These are phyloP conservation scores for Amazona guildingii DNA, from an alignment of 2,113 vertebrate genomes.

Conservation along the genomic window DNA sequence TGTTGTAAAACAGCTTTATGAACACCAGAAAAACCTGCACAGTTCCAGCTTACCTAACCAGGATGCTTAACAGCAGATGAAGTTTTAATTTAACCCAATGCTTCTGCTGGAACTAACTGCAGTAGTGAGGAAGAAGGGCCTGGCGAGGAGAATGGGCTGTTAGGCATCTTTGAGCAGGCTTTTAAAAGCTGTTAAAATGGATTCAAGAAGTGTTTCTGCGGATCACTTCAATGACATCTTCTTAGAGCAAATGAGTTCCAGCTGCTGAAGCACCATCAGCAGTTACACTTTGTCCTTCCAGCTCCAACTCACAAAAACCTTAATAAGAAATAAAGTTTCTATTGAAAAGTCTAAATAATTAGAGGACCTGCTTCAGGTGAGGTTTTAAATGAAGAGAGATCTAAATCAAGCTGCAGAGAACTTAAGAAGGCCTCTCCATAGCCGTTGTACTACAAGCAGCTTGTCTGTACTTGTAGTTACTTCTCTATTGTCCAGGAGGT, in stretches of 20 bases:
- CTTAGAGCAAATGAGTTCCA: conserved; percentile 1
- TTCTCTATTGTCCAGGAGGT: not conserved
- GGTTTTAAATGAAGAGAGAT: not conserved
- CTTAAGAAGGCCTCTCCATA: not conserved
- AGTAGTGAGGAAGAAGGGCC: not conserved
- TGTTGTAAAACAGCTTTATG: not conserved
- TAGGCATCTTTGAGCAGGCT: conserved; percentile 3
- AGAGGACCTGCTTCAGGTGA: not conserved
- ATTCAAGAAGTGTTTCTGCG: conserved; percentile 4
- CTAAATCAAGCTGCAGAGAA: not conserved
- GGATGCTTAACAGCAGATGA: not conserved
- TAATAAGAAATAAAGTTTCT: not conserved
- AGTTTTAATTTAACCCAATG: not conserved
- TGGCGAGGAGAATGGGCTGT: not conserved
- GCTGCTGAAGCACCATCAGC: not conserved
- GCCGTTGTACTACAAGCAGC: not conserved
- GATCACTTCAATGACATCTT: not conserved
- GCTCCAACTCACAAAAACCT: not conserved
- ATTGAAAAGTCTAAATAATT: not conserved
- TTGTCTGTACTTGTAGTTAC: not conserved
- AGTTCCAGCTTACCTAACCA: not conserved
- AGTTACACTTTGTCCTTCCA: not conserved
- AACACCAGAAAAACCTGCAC: not conserved
- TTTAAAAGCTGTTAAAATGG: not conserved
- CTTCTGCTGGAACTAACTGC: not conserved